Evolutionary conservation across 2,888 invertebrate species (phyloP).

Genomic region (Julus scandinavius): DNA sequence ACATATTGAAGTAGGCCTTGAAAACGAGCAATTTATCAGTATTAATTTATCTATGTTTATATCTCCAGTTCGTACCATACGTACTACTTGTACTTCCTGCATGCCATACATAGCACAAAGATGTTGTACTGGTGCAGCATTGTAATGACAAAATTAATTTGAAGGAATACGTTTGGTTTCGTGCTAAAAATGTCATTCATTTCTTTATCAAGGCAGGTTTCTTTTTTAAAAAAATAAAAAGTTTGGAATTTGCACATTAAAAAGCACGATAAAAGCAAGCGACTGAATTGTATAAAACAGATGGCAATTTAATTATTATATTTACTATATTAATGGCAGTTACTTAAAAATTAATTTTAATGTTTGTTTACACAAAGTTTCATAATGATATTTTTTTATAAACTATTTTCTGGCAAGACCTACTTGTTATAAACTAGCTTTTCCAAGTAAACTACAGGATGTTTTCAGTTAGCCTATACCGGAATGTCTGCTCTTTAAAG

Average conservation of each 20-base stretch:
- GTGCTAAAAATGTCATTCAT: background rate
- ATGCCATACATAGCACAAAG: background rate
- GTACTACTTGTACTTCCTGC: background rate
- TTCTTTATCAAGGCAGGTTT: background rate
- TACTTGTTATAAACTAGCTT: background rate
- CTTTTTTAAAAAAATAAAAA: background rate
- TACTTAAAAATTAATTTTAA: background rate
- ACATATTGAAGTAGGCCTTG: background rate
- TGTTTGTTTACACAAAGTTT: conserved; percentile 16
- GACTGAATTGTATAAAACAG: background rate
- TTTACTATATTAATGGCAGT: background rate
- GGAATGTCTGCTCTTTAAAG: background rate
- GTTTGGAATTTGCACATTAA: background rate
- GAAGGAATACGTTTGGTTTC: background rate
- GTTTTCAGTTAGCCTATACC: background rate
- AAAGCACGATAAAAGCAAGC: background rate
- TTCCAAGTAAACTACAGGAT: conserved; percentile 2
- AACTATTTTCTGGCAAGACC: background rate
- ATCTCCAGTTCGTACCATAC: conserved; percentile 3
- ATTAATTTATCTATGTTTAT: background rate
- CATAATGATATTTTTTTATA: background rate
- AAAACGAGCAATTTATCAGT: background rate
- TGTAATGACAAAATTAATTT: background rate
- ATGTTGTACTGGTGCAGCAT: conserved; percentile 7
- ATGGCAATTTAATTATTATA: background rate